Evolutionary conservation across 2,888 invertebrate species (phyloP), one percentile per base, ranked within the genome.

Genomic region (Meteorus cinctellus): DNA sequence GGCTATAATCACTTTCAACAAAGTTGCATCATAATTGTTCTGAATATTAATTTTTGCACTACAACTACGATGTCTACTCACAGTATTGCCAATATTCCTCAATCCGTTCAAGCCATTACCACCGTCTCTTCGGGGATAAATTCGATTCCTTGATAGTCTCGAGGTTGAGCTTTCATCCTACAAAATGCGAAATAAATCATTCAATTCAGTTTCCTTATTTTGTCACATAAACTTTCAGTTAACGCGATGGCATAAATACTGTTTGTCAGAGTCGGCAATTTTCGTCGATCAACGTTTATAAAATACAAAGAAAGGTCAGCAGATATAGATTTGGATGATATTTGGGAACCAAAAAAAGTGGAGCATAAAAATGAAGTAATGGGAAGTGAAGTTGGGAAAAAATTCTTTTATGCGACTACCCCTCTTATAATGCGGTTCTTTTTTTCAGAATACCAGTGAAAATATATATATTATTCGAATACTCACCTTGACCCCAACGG

Each of bases 71-170:
- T 63, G 27, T 55, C 29, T 27, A 89, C 91, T 90, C 85, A 93
- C 93, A 76, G 96, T 96, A 91, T 97, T 97, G 83, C 97, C 97
- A 87, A 97, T 96, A 91, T 98, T 98, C 84, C 95, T 93, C 76
- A 98, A 92, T n/a, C 97, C 97, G 89, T 96, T 95, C 79, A 96
- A 91, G 73, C 92, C 92, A 78, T 89, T 88, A 78, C 86, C 86
- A 76, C 89, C 87, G 80, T 87, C 88, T 19, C 86, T 86, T 70
- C 85, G 83, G 48, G 82, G 81, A 73, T 84, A 85, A 63, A 85
- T 79, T 77, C 87, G 84, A 77, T 79, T 87, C 60, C 85, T 84
- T n/a, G 83, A 75, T 72, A 82, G 72, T 79, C 87, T 84, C 76
- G 83, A 84, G 82, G 82, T 85, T 74, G 86, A 83, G 76, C 86